These are phyloP conservation scores for Dasypogon diadema DNA, from an alignment of 2,888 invertebrate genomes.

Conservation along the genomic window DNA sequence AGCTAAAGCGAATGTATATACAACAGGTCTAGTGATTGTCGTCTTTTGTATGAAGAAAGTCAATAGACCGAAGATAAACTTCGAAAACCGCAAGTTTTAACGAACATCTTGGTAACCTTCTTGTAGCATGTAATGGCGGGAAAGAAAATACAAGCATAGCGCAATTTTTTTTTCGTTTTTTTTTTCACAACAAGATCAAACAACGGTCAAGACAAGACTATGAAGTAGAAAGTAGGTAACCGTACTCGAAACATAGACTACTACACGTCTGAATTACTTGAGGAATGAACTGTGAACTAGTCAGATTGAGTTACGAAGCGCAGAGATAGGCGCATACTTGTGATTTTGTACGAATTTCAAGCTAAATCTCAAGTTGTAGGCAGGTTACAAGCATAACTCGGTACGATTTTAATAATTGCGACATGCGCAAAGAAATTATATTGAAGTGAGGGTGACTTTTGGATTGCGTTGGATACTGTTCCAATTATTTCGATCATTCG, in stretches of 20 bases:
- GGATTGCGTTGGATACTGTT: too few species aligned
- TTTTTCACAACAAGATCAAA: slow-evolving; percentile 18
- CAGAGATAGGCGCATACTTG: not conserved
- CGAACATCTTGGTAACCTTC: not conserved
- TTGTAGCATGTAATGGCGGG: not conserved
- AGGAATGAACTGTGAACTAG: slow-evolving; percentile 18
- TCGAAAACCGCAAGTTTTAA: not conserved
- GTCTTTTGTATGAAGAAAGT: not conserved
- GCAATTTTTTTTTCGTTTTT: slow-evolving; percentile 26
- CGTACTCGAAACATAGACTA: slow-evolving; percentile 6
- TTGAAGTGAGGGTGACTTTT: too few species aligned
- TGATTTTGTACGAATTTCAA: not conserved
- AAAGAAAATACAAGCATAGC: slow-evolving; percentile 28
- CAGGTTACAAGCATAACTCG: too few species aligned
- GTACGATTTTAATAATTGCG: too few species aligned
- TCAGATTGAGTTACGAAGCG: not conserved
- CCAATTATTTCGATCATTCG: too few species aligned
- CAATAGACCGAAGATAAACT: slow-evolving; percentile 13
- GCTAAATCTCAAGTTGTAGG: not conserved
- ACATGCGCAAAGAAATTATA: too few species aligned
- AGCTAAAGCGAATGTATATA: not conserved
- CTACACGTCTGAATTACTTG: not conserved
- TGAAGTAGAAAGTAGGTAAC: slow-evolving; percentile 42
- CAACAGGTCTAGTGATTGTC: not conserved
- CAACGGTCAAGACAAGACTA: slow-evolving; percentile 28